phyloP scores from a whole-genome alignment of 2,797 vertebrate species.

The Pampus argenteus region DNA sequence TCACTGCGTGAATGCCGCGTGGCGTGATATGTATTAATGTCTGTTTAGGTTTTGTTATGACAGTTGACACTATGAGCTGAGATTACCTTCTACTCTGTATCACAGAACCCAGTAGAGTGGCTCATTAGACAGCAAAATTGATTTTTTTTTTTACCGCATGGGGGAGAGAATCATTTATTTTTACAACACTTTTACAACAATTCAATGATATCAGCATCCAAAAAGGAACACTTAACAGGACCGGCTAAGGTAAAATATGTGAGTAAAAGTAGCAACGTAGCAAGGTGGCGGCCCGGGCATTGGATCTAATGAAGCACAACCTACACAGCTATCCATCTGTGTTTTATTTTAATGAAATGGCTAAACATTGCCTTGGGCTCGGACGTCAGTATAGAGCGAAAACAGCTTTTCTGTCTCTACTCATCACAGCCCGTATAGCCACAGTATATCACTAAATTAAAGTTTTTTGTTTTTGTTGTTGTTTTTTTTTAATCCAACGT shows the following conservation, averaged over 20 bases:
- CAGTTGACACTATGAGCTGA: slow-evolving; percentile 1
- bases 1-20: background rate
- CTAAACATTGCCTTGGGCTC: slow-evolving; percentile 76
- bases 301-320: slow-evolving; percentile 75
- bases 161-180: background rate
- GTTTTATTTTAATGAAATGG: slow-evolving; percentile 82
- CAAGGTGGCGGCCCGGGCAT: too few species aligned
- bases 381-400: slow-evolving; percentile 68
- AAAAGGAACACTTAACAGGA: background rate
- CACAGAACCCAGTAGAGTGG: background rate
- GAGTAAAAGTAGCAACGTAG: slow-evolving; percentile 34
- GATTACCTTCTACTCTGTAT: background rate
- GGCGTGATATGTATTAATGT: background rate
- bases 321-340: slow-evolving; percentile 73
- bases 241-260: slow-evolving; percentile 15
- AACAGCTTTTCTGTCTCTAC: slow-evolving; percentile 60
- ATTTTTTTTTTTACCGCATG: background rate
- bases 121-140: background rate
- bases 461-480: slow-evolving; percentile 20
- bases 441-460: slow-evolving; percentile 59
- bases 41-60: background rate
- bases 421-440: slow-evolving; percentile 56
- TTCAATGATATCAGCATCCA: background rate
- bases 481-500: slow-evolving; percentile 51
- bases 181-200: too few species aligned